phyloP scores from a whole-genome alignment of 2,113 vertebrate species.

The Ondatra zibethicus region DNA sequence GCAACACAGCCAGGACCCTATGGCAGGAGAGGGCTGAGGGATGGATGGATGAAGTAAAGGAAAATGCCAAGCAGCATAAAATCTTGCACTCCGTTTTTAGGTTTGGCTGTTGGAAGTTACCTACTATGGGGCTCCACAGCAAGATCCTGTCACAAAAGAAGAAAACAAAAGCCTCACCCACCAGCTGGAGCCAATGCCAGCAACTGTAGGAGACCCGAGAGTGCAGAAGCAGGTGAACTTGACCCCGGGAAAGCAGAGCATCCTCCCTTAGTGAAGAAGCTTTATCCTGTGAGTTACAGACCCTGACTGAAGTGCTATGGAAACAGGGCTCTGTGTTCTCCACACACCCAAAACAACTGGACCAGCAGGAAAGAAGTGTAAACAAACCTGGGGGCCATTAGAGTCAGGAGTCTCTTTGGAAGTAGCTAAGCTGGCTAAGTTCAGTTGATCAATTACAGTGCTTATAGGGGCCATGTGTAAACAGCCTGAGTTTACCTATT shows the following conservation, averaged over 20 bases:
- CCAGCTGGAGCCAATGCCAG: neutral
- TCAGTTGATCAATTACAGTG: neutral
- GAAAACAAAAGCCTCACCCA: neutral
- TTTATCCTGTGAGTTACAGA: neutral
- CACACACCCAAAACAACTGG: neutral
- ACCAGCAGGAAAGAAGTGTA: neutral
- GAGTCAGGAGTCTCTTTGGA: accelerated
- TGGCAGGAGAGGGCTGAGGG: neutral
- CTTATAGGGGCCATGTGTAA: neutral
- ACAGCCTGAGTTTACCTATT: neutral
- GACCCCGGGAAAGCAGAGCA: neutral
- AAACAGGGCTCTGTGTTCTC: neutral
- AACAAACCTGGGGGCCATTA: too few relatives aligned
- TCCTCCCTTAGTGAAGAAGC: neutral
- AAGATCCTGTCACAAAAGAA: too few relatives aligned
- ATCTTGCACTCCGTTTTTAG: neutral
- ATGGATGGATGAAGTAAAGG: neutral
- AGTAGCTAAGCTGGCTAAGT: neutral
- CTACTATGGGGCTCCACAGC: too few relatives aligned
- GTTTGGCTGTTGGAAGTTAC: neutral
- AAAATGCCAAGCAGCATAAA: neutral
- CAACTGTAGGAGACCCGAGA: neutral
- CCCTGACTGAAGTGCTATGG: accelerated
- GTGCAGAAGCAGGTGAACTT: neutral
- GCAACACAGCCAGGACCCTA: neutral